Percentiles rank a stretch among this genome's conserved stretches.
These are phyloP conservation scores for Prinia subflava DNA, from an alignment of 2,113 vertebrate species.

Conservation along the genomic window DNA sequence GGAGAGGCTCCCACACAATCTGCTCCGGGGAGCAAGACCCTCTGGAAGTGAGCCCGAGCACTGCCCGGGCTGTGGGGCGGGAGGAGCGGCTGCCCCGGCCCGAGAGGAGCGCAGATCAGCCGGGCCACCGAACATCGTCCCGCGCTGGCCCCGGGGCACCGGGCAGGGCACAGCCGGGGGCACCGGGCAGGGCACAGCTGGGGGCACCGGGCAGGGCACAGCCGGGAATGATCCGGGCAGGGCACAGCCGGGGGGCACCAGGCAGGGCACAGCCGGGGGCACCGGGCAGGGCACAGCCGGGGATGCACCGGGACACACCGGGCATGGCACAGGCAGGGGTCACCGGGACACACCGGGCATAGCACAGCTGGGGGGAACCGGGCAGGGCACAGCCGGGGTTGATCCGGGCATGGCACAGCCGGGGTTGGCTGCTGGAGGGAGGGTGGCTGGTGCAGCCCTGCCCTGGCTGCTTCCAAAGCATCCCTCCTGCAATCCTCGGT, in stretches of 20 bases:
- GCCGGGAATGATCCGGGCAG: too few species aligned
- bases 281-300: too few species aligned
- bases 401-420: accelerated
- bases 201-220: accelerated
- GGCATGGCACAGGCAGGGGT: accelerated
- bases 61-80: accelerated
- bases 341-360: too few species aligned
- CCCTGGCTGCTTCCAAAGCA: background rate
- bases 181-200: too few species aligned
- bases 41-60: accelerated
- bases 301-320: too few species aligned
- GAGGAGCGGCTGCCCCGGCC: accelerated
- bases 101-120: background rate
- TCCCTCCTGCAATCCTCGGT: accelerated
- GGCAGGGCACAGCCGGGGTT: accelerated
- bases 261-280: accelerated
- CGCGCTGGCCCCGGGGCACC: accelerated
- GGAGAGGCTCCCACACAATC: background rate
- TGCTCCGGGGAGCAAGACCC: background rate
- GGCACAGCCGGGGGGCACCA: too few species aligned
- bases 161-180: accelerated
- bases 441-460: accelerated
- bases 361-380: too few species aligned
- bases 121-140: accelerated
- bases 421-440: background rate